Evolutionary conservation across 2,113 vertebrate species (phyloP).

Genomic region (Apteryx owenii): DNA sequence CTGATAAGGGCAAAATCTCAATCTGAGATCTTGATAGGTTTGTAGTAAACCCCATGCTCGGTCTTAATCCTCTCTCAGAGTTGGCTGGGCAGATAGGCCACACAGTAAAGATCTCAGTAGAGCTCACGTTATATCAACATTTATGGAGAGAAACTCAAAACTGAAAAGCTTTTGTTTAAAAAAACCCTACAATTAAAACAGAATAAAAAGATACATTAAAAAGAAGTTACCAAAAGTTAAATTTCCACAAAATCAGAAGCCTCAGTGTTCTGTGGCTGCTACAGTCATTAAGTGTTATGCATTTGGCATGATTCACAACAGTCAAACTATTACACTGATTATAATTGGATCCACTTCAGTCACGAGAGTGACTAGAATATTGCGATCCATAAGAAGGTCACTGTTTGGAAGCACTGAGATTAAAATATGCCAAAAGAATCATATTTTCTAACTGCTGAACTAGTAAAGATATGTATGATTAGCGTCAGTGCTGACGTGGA

Average conservation of each 20-base stretch:
- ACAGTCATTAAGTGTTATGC: background rate
- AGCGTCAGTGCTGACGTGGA: background rate
- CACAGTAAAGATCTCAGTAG: background rate
- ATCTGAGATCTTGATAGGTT: background rate
- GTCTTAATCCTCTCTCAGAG: background rate
- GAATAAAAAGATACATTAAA: background rate
- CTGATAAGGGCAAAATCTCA: background rate
- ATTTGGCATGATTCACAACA: background rate
- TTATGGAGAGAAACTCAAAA: background rate
- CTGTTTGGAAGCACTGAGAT: background rate
- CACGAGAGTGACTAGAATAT: background rate
- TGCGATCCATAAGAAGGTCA: background rate
- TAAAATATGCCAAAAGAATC: background rate
- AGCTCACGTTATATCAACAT: background rate
- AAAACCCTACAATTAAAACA: background rate
- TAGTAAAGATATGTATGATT: background rate
- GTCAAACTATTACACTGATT: background rate
- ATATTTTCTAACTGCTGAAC: background rate
- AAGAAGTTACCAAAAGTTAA: background rate
- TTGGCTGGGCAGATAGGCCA: background rate
- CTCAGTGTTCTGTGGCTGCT: background rate
- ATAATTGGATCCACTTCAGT: background rate
- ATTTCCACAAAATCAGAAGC: background rate
- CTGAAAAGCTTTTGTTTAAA: background rate
- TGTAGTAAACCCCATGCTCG: background rate